Conservation (phyloP, 2,888 invertebrate species). For the Escarpia spicata region DNA sequence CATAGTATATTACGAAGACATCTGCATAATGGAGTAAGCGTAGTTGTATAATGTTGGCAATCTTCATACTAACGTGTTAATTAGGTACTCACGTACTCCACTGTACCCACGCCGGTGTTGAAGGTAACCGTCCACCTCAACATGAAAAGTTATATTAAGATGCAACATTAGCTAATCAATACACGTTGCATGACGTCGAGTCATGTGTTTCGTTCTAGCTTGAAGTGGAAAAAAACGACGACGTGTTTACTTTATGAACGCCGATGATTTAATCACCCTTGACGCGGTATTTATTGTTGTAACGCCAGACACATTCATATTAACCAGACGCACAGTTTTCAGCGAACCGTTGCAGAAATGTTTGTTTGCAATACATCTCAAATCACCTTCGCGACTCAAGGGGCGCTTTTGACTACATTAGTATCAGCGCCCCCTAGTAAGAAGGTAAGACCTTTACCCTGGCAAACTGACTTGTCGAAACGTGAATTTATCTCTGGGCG, state of each 20-base stretch:
- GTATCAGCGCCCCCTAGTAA: too few species aligned
- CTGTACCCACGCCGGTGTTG: neutral
- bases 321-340: neutral
- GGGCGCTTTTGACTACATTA: too few species aligned
- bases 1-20: neutral
- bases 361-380: neutral
- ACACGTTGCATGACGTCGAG: neutral
- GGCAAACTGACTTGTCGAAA: too few species aligned
- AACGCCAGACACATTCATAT: neutral
- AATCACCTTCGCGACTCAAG: neutral
- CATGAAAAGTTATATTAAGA: neutral
- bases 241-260: neutral
- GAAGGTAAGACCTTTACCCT: too few species aligned
- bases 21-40: neutral
- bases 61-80: neutral
- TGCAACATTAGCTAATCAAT: neutral
- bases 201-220: neutral
- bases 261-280: neutral
- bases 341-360: neutral
- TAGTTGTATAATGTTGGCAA: neutral
- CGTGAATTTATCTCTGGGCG: too few species aligned
- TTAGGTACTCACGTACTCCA: neutral
- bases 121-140: neutral
- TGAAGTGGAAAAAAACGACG: neutral
- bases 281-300: neutral